Percentiles rank a stretch among this genome's conserved stretches.
These are phyloP conservation scores for Adelognathus sp. DNA, from an alignment of 2,888 invertebrate species.

Conservation along the genomic window DNA sequence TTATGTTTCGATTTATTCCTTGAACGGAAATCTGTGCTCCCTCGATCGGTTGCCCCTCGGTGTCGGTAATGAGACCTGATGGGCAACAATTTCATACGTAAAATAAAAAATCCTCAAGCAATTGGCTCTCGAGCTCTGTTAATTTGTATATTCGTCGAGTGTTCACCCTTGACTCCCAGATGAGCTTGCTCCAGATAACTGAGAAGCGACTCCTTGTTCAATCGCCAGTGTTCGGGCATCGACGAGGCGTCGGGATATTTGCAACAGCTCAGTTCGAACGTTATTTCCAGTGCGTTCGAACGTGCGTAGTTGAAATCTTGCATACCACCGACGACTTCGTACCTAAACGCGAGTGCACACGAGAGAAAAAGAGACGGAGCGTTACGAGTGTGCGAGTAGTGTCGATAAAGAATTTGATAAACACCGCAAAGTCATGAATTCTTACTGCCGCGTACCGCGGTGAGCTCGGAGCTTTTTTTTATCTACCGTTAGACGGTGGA, in stretches of 20 bases:
- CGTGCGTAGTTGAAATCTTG: slow-evolving; percentile 98
- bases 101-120: not conserved
- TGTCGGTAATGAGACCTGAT: slow-evolving; percentile 86
- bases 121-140: not conserved
- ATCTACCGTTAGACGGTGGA: too few relatives aligned
- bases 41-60: slow-evolving; percentile 85
- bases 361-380: not conserved
- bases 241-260: slow-evolving; percentile 91
- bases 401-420: too few relatives aligned
- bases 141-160: not conserved
- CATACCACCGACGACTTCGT: slow-evolving; percentile 91
- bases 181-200: slow-evolving; percentile 92
- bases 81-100: not conserved
- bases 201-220: slow-evolving; percentile 93
- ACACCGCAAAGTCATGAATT: too few relatives aligned
- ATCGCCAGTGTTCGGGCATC: slow-evolving; percentile 91
- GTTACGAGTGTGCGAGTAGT: too few relatives aligned
- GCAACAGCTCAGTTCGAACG: slow-evolving; percentile 97
- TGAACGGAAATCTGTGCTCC: slow-evolving; percentile 90
- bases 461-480: too few relatives aligned
- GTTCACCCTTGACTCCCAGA: slow-evolving; percentile 85
- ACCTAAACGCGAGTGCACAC: slow-evolving; percentile 74
- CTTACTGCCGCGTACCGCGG: not conserved
- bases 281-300: slow-evolving; percentile 98
- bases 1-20: slow-evolving; percentile 91